These are phyloP conservation scores for Nyctalus aviator DNA, from an alignment of 2,797 vertebrate genomes.

Conservation along the genomic window DNA sequence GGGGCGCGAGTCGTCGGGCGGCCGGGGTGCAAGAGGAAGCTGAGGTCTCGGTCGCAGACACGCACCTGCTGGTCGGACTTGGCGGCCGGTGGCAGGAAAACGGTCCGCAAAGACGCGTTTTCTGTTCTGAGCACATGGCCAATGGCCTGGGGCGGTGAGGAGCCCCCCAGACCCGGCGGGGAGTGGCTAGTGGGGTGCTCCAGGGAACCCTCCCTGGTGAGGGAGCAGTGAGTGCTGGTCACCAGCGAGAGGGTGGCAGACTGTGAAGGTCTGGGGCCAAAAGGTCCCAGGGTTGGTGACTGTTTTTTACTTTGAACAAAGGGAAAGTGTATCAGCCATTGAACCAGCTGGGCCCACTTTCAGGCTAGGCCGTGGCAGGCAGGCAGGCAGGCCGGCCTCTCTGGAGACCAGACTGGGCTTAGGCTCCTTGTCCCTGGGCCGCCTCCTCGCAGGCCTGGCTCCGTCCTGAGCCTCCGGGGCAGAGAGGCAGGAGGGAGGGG, in stretches of 20 bases:
- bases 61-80: background rate
- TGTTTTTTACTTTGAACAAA: background rate
- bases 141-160: background rate
- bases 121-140: background rate
- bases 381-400: background rate
- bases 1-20: no score
- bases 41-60: background rate
- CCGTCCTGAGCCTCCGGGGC: background rate
- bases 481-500: background rate
- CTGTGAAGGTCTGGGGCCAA: background rate
- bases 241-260: background rate
- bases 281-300: background rate
- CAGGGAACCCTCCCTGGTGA: background rate
- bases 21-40: background rate
- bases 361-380: background rate
- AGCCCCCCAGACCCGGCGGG: background rate
- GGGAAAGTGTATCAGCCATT: background rate
- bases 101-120: accelerated
- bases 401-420: background rate
- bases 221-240: background rate
- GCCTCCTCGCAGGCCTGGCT: background rate
- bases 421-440: background rate
- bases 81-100: background rate
- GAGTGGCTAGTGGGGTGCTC: background rate
- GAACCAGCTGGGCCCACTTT: background rate